Evolutionary conservation across 2,888 invertebrate genomes (phyloP).

Genomic region (Zonitis immaculata): DNA sequence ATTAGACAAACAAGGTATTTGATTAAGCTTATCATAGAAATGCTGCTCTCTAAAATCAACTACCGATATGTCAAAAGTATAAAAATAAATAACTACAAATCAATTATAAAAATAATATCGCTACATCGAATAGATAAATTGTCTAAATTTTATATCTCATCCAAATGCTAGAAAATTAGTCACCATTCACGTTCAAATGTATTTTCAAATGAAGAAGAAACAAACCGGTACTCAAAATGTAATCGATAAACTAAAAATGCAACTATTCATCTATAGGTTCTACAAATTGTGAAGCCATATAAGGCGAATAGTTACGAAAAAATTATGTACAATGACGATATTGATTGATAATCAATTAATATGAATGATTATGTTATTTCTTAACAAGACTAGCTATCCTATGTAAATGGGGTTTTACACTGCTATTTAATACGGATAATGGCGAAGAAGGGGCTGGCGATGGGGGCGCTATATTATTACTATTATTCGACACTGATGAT

Average conservation of each 20-base stretch:
- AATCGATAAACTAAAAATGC: not conserved
- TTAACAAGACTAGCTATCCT: conserved; percentile 50
- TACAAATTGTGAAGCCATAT: conserved; percentile 16
- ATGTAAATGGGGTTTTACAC: conserved; percentile 48
- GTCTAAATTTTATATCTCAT: not conserved
- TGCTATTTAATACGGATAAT: conserved; percentile 44
- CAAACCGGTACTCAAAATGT: no score
- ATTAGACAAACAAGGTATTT: not conserved
- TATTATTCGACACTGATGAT: conserved; percentile 29
- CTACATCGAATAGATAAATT: not conserved
- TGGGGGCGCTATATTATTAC: conserved; percentile 44
- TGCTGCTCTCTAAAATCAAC: conserved; percentile 15
- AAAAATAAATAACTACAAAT: conserved; percentile 29
- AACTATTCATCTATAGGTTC: not conserved
- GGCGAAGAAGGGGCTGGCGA: conserved; percentile 45
- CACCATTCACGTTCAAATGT: not conserved
- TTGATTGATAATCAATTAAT: conserved; percentile 39
- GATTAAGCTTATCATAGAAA: conserved; percentile 13
- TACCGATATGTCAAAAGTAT: conserved; percentile 32
- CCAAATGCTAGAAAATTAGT: not conserved
- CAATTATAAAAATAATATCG: conserved; percentile 16
- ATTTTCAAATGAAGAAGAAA: not conserved
- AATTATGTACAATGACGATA: conserved; percentile 38
- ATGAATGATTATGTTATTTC: conserved; percentile 42
- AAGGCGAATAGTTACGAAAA: conserved; percentile 13